A percentile compares a stretch with the other conserved stretches of the same genome.
phyloP scores from a whole-genome alignment of 2,113 vertebrate species.

The Ophiodon elongatus region DNA sequence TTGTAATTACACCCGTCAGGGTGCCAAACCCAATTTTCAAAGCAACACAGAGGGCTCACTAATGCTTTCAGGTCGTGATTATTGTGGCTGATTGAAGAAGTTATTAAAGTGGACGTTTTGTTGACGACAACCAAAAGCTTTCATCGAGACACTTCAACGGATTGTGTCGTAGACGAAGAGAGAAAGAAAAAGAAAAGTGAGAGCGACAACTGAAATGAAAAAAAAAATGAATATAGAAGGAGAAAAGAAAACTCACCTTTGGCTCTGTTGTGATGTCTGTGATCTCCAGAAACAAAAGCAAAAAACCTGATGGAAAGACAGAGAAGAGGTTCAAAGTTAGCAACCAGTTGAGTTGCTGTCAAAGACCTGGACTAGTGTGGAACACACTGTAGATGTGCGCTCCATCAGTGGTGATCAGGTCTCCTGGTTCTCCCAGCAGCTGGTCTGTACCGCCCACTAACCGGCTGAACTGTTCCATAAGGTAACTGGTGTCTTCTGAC shows the following conservation, averaged over 20 bases:
- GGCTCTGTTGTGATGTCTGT: slow-evolving; percentile 24
- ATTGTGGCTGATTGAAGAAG: neutral
- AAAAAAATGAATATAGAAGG: neutral
- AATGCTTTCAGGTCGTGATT: neutral
- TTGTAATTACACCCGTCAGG: neutral
- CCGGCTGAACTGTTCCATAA: neutral
- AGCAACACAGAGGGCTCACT: no score
- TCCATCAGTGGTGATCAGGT: neutral
- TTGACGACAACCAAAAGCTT: neutral
- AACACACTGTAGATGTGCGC: neutral
- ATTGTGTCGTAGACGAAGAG: neutral
- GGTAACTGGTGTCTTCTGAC: neutral
- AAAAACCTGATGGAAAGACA: slow-evolving; percentile 48
- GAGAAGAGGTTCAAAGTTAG: slow-evolving; percentile 35
- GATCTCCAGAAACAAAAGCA: neutral
- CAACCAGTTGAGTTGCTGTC: neutral
- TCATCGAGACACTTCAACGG: neutral
- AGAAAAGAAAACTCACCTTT: slow-evolving; percentile 57
- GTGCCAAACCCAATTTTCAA: neutral
- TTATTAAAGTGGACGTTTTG: neutral
- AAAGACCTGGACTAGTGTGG: neutral
- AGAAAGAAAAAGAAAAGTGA: neutral
- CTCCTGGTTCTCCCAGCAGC: slow-evolving; percentile 30
- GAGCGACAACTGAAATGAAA: neutral
- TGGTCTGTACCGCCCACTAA: neutral